phyloP scores from a whole-genome alignment of 1,140 invertebrate species.

The Euwallacea similis region DNA sequence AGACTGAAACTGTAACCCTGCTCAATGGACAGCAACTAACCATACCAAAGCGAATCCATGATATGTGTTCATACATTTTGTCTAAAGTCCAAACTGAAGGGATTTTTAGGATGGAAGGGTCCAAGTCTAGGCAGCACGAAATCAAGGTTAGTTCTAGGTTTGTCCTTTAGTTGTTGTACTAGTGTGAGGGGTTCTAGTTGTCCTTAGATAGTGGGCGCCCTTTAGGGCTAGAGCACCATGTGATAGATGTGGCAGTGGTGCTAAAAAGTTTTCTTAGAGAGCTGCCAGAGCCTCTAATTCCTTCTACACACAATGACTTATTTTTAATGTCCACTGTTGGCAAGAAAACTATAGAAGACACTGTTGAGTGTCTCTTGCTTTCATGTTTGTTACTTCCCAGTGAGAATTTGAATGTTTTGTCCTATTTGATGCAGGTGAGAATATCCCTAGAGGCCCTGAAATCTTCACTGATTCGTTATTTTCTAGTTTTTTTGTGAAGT shows the following conservation, averaged over 20 bases:
- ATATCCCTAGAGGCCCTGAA: neutral
- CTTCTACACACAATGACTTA: constrained; percentile 69
- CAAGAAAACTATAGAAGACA: constrained; percentile 46
- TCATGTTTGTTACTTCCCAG: constrained; percentile 66
- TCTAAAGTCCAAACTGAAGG: constrained; percentile 73
- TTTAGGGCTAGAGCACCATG: constrained; percentile 67
- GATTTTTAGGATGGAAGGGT: constrained; percentile 83
- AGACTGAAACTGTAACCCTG: constrained; percentile 63
- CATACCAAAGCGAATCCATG: constrained; percentile 75
- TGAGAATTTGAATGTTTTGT: constrained; percentile 67
- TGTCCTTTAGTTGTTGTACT: neutral
- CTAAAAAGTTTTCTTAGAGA: constrained; percentile 81
- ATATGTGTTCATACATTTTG: constrained; percentile 69
- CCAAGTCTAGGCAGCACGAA: constrained; percentile 76
- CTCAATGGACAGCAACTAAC: constrained; percentile 62
- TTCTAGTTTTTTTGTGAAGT: constrained; percentile 63
- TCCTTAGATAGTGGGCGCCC: constrained; percentile 66
- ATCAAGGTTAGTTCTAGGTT: constrained; percentile 58
- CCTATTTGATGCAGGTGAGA: constrained; percentile 65
- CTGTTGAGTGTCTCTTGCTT: constrained; percentile 61
- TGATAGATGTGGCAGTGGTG: constrained; percentile 79
- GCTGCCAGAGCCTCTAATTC: constrained; percentile 80
- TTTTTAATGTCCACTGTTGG: constrained; percentile 69
- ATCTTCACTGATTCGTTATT: constrained; percentile 1
- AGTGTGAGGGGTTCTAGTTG: constrained; percentile 52